Conservation (phyloP, 2,113 vertebrate species). For the Cyanoderma ruficeps region DNA sequence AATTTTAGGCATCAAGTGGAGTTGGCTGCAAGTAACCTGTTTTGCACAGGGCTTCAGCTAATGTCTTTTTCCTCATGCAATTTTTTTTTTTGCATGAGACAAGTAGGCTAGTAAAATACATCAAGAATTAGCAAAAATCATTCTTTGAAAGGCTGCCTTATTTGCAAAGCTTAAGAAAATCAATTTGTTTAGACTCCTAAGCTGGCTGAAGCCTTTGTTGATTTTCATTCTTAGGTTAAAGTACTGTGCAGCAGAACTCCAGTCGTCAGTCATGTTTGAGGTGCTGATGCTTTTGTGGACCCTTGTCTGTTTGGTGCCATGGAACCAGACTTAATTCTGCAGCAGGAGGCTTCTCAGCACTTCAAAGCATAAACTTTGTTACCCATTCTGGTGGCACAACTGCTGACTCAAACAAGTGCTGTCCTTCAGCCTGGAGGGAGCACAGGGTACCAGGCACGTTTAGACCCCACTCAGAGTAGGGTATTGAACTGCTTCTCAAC, state of each 20-base stretch:
- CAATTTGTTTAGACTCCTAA: not conserved
- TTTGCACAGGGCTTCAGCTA: not conserved
- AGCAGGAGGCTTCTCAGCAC: not conserved
- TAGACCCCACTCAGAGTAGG: not conserved
- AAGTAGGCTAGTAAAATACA: not conserved
- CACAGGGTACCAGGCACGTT: not conserved
- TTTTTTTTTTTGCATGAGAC: not conserved
- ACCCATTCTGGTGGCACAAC: not conserved
- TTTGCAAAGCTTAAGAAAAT: not conserved
- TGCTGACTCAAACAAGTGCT: not conserved
- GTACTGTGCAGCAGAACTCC: not conserved
- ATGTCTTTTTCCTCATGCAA: not conserved
- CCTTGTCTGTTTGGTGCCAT: slow-evolving; percentile 44
- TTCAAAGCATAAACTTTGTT: slow-evolving; percentile 42
- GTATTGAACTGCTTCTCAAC: not conserved
- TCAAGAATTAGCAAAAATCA: not conserved
- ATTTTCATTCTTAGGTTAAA: not conserved
- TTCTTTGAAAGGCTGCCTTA: not conserved
- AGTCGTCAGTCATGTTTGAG: slow-evolving; percentile 8
- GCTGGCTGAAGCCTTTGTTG: not conserved
- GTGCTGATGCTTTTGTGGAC: slow-evolving; percentile 35
- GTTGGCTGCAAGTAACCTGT: not conserved
- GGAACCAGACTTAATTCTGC: slow-evolving; percentile 37
- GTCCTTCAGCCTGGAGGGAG: not conserved
- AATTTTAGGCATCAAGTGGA: not conserved